phyloP scores from a whole-genome alignment of 2,113 vertebrate species.

The Pteruthius melanotis region DNA sequence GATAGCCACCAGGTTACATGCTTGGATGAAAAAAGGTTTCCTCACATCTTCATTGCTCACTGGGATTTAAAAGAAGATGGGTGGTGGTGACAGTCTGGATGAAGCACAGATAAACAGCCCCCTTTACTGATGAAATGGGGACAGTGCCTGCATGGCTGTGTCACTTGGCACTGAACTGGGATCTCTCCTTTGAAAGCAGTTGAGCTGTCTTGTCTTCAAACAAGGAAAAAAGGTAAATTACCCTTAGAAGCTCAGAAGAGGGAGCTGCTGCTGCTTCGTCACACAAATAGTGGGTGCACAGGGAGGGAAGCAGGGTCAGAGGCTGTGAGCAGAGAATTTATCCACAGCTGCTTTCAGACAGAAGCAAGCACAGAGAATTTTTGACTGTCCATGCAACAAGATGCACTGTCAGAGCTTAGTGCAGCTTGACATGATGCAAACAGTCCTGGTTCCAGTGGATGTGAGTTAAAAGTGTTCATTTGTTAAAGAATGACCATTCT shows the following conservation, averaged over 20 bases:
- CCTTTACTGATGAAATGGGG: not conserved
- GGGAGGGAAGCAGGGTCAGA: not conserved
- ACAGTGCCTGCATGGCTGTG: not conserved
- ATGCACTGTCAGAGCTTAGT: not conserved
- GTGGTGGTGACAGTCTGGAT: not conserved
- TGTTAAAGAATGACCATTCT: not conserved
- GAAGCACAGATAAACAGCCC: not conserved
- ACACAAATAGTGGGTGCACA: not conserved
- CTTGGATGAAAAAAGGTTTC: not conserved
- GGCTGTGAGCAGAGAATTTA: not conserved
- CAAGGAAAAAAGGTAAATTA: not conserved
- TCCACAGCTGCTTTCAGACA: not conserved
- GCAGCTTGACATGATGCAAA: not conserved
- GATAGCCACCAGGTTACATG: not conserved
- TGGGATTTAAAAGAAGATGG: not conserved
- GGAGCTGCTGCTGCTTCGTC: not conserved
- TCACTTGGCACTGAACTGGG: not conserved
- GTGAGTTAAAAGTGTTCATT: not conserved
- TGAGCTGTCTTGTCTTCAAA: not conserved
- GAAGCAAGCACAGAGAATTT: not conserved
- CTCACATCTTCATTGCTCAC: not conserved
- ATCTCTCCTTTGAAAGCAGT: not conserved
- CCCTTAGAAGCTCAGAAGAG: not conserved
- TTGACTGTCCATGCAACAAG: not conserved
- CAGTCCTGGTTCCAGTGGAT: not conserved